Percentiles rank a stretch among this genome's conserved stretches.
phyloP scores from a whole-genome alignment of 2,888 invertebrate species.

The Drosophila niveifrons region DNA sequence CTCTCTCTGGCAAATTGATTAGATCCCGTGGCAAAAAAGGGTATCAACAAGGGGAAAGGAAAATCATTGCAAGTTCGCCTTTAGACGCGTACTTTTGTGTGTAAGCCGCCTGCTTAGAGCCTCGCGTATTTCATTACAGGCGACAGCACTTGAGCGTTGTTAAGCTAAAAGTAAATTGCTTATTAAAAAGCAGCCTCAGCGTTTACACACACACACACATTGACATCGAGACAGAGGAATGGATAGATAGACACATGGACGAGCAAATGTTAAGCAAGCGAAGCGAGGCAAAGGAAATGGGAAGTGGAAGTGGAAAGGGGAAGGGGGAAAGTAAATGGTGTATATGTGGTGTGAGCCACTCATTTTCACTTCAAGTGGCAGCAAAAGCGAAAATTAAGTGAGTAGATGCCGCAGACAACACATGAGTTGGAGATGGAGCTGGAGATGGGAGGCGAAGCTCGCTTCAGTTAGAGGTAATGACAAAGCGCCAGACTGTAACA shows the following conservation, averaged over 20 bases:
- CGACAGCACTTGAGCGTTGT: conserved; percentile 65
- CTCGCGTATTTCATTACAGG: conserved; percentile 70
- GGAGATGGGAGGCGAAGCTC: conserved; percentile 12
- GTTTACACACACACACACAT: conserved; percentile 16
- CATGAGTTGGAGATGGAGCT: conserved; percentile 23
- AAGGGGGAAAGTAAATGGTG: conserved; percentile 6
- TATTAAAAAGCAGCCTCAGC: conserved; percentile 71
- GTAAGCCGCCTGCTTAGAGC: conserved; percentile 58
- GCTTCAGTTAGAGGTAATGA: conserved; percentile 52
- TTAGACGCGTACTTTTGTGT: conserved; percentile 21
- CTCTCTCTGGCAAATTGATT: background rate
- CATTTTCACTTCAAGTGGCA: conserved; percentile 77
- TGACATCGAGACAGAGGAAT: conserved; percentile 20
- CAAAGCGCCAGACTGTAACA: conserved; percentile 53
- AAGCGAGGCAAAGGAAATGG: background rate
- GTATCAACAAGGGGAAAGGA: conserved; percentile 29
- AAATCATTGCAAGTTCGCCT: conserved; percentile 55
- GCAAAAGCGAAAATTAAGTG: conserved; percentile 73
- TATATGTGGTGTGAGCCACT: conserved; percentile 55
- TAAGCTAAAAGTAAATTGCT: conserved; percentile 78
- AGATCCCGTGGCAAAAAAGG: conserved; percentile 5
- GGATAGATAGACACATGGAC: conserved; percentile 15
- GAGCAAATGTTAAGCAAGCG: background rate
- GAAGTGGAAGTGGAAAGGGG: no score
- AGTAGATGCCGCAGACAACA: conserved; percentile 59